Evolutionary conservation across 2,888 invertebrate genomes (phyloP), one percentile per base, ranked within the genome.

Genomic region (Blastobasis adustella): DNA sequence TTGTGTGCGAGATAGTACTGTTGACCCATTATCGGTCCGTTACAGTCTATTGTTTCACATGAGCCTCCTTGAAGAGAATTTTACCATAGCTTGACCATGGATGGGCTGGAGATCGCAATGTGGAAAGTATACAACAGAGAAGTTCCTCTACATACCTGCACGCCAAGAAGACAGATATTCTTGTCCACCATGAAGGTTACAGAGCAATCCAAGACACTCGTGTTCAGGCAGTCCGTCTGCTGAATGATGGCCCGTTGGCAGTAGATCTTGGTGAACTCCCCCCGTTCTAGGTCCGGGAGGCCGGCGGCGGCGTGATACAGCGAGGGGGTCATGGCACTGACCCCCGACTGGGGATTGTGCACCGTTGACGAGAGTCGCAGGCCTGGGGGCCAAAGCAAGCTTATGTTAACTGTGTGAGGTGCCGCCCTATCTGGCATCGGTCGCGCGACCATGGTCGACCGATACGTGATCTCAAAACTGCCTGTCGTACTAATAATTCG

Each of bases 181-280:
- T 92, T 93, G 71, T 95, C 94, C 47, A 94, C 95, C 69, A 92
- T 93, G 74, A 96, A 95, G 4, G 95, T 94, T 38, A 95, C 91
- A 9, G 93, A 92, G 69, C 94, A 94, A 73, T 95, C 95, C 47
- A 95, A 89, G 37, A 92, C 93, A 62, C 93, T 92, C 10, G 92
- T 92, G 75, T 95, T 95, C 66, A 93, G 90, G 65, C 93, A 93
- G 71, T 94, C 93, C 0, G 92, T 93, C 67, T 92, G 91, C 59
- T 92, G 91, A 9, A 92, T 79, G 49, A 93, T 87, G 45, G 91
- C 89, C 44, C 95, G 89, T 58, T 90, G 90, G 77, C 95, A 95
- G 75, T 93, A 93, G 61, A 92, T 90, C 74, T 93, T 93, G 61
- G 81, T 76, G 60, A 80, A 79, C 59, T 91, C 91, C 52, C 61